phyloP scores from a whole-genome alignment of 2,888 invertebrate genomes.

The Zygothrica quintamaculata region DNA sequence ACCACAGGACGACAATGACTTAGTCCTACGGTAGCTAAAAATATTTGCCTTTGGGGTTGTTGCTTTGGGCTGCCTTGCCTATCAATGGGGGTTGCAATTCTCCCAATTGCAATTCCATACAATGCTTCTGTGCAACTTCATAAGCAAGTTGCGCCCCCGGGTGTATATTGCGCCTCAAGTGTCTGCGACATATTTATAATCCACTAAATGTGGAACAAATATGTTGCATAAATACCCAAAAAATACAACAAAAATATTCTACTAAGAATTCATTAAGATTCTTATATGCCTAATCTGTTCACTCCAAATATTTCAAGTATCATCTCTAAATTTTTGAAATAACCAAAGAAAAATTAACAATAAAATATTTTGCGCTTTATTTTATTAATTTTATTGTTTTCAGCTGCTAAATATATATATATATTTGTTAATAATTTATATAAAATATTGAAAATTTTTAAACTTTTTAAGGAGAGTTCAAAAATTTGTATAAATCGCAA shows the following conservation, averaged over 20 bases:
- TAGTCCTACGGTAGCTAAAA: conserved; percentile 16
- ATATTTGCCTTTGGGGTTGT: conserved; percentile 41
- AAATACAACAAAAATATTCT: conserved; percentile 50
- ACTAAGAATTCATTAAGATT: conserved; percentile 42
- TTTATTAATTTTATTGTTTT: too few species aligned
- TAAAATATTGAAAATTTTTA: too few species aligned
- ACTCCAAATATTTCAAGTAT: too few species aligned
- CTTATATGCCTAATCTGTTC: too few species aligned
- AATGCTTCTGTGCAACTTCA: conserved; percentile 52
- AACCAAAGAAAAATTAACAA: too few species aligned
- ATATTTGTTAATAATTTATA: too few species aligned
- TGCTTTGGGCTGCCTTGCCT: conserved; percentile 25
- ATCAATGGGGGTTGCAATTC: conserved; percentile 30
- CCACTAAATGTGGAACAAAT: conserved; percentile 41
- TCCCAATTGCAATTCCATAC: neutral
- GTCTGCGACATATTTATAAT: conserved; percentile 71
- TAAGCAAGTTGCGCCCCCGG: conserved; percentile 53
- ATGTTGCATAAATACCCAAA: conserved; percentile 5
- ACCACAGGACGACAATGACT: conserved; percentile 7
- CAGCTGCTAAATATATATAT: too few species aligned
- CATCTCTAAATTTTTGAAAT: too few species aligned
- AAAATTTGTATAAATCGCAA: too few species aligned
- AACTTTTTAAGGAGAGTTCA: too few species aligned
- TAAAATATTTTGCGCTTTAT: too few species aligned
- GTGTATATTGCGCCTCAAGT: conserved; percentile 60